Conservation (phyloP, 2,113 vertebrate genomes). For the Passer domesticus region DNA sequence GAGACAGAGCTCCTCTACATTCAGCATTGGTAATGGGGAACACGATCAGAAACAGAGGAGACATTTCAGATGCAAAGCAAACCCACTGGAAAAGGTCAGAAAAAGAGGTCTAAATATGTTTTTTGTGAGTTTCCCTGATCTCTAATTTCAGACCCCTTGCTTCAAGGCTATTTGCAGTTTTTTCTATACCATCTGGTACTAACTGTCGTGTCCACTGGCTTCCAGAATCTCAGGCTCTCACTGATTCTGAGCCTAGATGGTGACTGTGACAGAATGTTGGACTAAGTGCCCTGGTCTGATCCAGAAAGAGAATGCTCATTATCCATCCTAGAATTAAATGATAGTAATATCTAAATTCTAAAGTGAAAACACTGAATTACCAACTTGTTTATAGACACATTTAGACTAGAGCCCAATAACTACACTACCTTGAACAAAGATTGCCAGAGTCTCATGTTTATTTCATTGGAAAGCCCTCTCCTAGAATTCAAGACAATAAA, state of each 20-base stretch:
- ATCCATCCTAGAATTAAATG: background rate
- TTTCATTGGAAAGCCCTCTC: background rate
- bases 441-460: background rate
- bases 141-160: background rate
- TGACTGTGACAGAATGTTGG: background rate
- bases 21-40: background rate
- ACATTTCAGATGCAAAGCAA: background rate
- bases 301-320: background rate
- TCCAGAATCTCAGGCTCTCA: background rate
- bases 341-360: background rate
- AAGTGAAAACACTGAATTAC: background rate
- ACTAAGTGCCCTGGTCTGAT: background rate
- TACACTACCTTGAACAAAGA: background rate
- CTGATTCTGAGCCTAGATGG: background rate
- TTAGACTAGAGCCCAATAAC: background rate
- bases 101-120: background rate
- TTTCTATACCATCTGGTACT: background rate
- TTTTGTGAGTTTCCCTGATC: background rate
- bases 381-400: background rate
- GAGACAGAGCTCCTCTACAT: background rate
- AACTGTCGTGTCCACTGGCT: background rate
- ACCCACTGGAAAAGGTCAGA: background rate
- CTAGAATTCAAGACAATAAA: background rate
- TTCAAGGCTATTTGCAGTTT: background rate
- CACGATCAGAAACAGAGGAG: background rate